Evolutionary conservation across 2,888 invertebrate genomes (phyloP).

Genomic region (Lysandra coridon): DNA sequence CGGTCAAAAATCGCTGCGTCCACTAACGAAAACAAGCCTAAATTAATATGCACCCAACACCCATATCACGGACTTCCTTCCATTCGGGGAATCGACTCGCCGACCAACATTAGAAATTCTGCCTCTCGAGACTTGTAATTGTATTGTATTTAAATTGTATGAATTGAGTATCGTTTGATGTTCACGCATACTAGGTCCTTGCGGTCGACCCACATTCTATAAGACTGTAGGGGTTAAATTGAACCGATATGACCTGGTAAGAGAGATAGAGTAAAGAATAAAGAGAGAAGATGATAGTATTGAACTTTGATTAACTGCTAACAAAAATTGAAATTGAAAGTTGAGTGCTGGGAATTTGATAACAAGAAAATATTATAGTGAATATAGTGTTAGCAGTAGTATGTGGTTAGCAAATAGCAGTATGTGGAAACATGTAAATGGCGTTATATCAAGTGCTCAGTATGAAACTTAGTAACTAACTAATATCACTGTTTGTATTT

Average conservation of each 20-base stretch:
- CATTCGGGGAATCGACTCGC: conserved; percentile 57
- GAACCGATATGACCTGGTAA: not conserved
- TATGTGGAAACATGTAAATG: no score
- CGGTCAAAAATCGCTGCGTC: conserved; percentile 5
- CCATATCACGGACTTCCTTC: conserved; percentile 70
- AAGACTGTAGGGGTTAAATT: not conserved
- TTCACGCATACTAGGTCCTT: not conserved
- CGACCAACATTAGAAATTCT: conserved; percentile 29
- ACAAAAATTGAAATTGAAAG: not conserved
- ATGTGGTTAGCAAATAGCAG: no score
- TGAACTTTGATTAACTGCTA: not conserved
- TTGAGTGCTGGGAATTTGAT: no score
- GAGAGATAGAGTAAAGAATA: not conserved
- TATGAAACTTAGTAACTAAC: no score
- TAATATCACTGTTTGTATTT: no score
- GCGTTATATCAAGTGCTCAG: no score
- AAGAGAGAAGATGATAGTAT: not conserved
- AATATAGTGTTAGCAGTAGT: no score
- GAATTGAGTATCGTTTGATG: conserved; percentile 14
- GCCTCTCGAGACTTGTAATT: not conserved
- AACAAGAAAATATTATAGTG: no score
- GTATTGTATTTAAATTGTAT: conserved; percentile 18
- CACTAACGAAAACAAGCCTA: conserved; percentile 37
- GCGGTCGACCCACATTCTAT: conserved; percentile 23
- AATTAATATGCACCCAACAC: conserved; percentile 55